Evolutionary conservation across 2,797 vertebrate genomes (phyloP).

Genomic region (Leucoraja ocellata): DNA sequence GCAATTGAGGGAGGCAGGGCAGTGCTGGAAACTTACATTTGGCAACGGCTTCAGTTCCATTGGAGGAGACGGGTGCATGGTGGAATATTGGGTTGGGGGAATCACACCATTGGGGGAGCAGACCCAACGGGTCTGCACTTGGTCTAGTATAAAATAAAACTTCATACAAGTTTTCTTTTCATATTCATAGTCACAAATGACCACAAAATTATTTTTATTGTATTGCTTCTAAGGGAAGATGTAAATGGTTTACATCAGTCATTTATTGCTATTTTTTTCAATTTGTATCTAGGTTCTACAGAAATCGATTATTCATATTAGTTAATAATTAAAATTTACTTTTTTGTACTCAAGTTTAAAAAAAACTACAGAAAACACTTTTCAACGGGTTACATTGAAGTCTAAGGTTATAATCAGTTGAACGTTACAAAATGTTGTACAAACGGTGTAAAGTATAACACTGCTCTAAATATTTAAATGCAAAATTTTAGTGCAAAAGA

Average conservation of each 20-base stretch:
- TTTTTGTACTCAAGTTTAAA: conserved; percentile 41
- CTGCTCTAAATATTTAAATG: conserved; percentile 50
- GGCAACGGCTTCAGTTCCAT: no score
- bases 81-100: no score
- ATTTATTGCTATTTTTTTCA: conserved; percentile 48
- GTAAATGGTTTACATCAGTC: conserved; percentile 56
- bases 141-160: background rate
- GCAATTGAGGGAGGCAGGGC: no score
- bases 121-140: no score
- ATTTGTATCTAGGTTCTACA: conserved; percentile 52
- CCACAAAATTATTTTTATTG: background rate
- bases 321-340: conserved; percentile 44
- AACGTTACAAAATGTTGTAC: conserved; percentile 56
- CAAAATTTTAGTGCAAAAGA: conserved; percentile 69
- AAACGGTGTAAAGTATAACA: conserved; percentile 56
- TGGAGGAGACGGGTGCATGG: no score
- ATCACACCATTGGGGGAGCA: no score
- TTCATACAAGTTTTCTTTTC: background rate
- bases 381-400: conserved; percentile 2
- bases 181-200: background rate
- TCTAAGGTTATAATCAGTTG: conserved; percentile 50
- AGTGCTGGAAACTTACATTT: no score
- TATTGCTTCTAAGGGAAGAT: background rate
- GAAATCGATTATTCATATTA: conserved; percentile 58
- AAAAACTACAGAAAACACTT: background rate